A percentile compares a stretch with the other conserved stretches of the same genome.
phyloP scores from a whole-genome alignment of 2,888 invertebrate genomes.

The Danaus chrysippus region DNA sequence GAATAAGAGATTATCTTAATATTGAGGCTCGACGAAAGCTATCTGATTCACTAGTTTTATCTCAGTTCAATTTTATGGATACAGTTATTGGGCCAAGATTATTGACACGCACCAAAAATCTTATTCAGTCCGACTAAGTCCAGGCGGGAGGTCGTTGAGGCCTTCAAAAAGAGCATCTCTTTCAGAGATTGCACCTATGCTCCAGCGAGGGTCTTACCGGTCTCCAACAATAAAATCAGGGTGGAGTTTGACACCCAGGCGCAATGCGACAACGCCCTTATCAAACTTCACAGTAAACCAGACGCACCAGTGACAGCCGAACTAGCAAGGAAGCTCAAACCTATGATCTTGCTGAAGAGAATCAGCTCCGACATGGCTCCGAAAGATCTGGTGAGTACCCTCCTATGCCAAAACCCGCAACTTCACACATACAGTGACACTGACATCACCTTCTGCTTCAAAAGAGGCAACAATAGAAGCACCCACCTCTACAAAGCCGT shows the following conservation, averaged over 20 bases:
- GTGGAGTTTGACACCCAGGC: conserved; percentile 17
- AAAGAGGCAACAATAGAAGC: conserved; percentile 1
- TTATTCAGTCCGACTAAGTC: neutral
- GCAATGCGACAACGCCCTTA: conserved; percentile 5
- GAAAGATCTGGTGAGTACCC: too few species aligned
- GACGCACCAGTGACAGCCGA: neutral
- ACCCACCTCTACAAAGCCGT: neutral
- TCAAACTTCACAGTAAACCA: neutral
- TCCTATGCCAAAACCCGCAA: neutral
- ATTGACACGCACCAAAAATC: too few species aligned
- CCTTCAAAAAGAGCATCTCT: neutral
- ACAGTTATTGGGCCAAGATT: too few species aligned
- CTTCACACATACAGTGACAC: too few species aligned
- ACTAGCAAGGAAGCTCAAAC: neutral
- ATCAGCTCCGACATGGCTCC: too few species aligned
- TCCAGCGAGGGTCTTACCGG: neutral
- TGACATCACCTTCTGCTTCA: neutral
- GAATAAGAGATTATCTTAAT: too few species aligned
- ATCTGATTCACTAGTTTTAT: too few species aligned
- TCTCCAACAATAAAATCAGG: conserved; percentile 16
- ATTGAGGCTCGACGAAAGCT: too few species aligned
- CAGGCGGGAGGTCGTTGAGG: neutral
- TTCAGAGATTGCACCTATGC: neutral
- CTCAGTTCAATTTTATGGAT: too few species aligned
- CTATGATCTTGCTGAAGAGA: too few species aligned